Base-by-base conservation (phyloP, 2,113 vertebrate species). In the Gavia stellata region DNA sequence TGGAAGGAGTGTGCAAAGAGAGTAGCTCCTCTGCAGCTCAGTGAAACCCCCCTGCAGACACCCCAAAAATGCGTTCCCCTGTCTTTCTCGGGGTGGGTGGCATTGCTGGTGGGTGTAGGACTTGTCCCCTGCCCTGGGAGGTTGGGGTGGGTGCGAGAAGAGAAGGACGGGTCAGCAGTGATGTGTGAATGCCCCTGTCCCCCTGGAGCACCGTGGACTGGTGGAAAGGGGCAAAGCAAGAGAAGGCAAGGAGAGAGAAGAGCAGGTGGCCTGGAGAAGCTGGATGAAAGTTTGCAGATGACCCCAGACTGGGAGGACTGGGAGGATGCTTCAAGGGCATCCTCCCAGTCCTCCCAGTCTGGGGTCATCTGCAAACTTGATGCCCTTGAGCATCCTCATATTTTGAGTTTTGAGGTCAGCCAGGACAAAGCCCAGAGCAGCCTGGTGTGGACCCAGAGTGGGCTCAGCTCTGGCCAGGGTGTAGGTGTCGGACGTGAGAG, bases 61-160 rank as follows among this genome's bases (percentile, higher is more conserved):
- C 28, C 75, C 59, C 28, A 16, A 24, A 24, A 65, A 28, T 0
- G 0, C 0, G 2, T 50, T 49, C 3, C 23, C 59, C 19, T 2
- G 0, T 45, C 16, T 66, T 47, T 40, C 4, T 9, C 40, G 68
- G 52, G 63, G 17, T 34, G 14, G 33, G 28, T 58, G 86, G 15
- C 25, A 26, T 23, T 80, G 62, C 53, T 62, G 40, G 25, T 47
- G 67, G 28, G 11, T 18, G 21, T 33, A 55, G 75, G 55, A 56
- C 53, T 49, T 44, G 21, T 23, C 34, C 16, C 5, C 66, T 80
- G 58, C 31, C n/a, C 67, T 81, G 73, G 34, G 44, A 40, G 52
- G 38, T 38, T 0, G 3, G 31, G 4, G 3, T 3, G 16, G 24
- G 52, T 42, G 34, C 8, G 26, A 77, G 58, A 68, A 31, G 33